A percentile compares a stretch with the other conserved stretches of the same genome.
phyloP scores from a whole-genome alignment of 2,888 invertebrate species.

The Ditula angustiorana region DNA sequence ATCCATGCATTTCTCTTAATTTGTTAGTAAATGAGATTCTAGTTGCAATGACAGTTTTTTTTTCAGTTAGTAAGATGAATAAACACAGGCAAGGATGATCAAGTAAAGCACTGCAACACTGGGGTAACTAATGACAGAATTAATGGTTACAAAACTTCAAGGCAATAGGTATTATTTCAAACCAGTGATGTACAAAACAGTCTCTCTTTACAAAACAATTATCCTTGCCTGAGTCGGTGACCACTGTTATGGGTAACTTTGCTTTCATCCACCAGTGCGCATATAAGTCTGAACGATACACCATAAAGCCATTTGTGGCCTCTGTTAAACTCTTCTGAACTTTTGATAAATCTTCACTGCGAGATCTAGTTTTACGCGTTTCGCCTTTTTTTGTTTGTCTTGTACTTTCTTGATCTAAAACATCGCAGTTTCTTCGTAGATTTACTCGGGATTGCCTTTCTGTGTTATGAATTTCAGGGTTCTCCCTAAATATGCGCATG shows the following conservation, averaged over 20 bases:
- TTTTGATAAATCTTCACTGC: constrained; percentile 80
- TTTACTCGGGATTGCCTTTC: constrained; percentile 67
- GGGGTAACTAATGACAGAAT: constrained; percentile 80
- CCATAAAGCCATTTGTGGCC: constrained; percentile 78
- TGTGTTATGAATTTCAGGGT: constrained; percentile 54
- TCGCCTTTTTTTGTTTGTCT: constrained; percentile 47
- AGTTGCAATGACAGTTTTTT: constrained; percentile 72
- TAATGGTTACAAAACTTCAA: constrained; percentile 84
- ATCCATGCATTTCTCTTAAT: constrained; percentile 73
- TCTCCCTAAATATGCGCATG: constrained; percentile 80
- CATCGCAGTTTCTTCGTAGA: constrained; percentile 68
- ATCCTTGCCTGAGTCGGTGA: constrained; percentile 86
- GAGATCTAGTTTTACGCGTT: constrained; percentile 71
- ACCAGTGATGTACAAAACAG: constrained; percentile 84
- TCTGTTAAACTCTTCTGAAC: constrained; percentile 73
- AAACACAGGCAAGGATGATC: constrained; percentile 87
- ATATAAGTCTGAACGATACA: constrained; percentile 93
- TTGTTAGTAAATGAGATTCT: constrained; percentile 76
- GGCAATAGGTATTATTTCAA: constrained; percentile 79
- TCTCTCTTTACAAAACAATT: constrained; percentile 84
- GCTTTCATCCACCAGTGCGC: constrained; percentile 98
- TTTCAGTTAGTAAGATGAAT: constrained; percentile 81
- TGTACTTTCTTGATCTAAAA: constrained; percentile 61
- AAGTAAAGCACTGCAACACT: constrained; percentile 85
- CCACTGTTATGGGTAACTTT: constrained; percentile 89